Conservation (phyloP, 1,140 invertebrate genomes). For the Gonioctena quinquepunctata region DNA sequence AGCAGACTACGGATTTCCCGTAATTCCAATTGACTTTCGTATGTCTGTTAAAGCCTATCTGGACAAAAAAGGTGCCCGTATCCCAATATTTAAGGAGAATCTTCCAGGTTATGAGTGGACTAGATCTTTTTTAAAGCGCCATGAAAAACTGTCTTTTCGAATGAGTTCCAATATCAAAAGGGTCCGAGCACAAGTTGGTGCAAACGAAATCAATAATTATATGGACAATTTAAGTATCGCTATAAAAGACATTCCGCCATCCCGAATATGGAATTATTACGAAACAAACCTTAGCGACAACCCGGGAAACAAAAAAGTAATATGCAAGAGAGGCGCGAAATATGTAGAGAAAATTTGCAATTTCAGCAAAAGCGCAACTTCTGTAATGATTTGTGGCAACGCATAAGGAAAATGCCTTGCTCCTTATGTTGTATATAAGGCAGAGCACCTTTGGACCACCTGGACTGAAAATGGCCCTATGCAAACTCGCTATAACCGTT, state of each 20-base stretch:
- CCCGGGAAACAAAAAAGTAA: constrained; percentile 47
- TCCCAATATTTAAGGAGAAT: constrained; percentile 9
- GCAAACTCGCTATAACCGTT: constrained; percentile 43
- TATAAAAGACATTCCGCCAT: constrained; percentile 33
- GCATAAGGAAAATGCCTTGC: constrained; percentile 45
- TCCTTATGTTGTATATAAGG: constrained; percentile 53
- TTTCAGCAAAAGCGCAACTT: constrained; percentile 45
- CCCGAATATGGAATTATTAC: constrained; percentile 49
- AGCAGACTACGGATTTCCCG: background rate
- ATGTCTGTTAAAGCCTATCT: background rate
- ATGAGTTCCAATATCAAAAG: constrained; percentile 14
- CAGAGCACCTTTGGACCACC: constrained; percentile 44
- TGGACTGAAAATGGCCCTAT: constrained; percentile 48
- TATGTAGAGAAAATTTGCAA: constrained; percentile 47
- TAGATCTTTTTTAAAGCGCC: background rate
- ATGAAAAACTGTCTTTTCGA: background rate
- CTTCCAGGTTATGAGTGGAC: constrained; percentile 3
- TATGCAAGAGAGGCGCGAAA: constrained; percentile 47
- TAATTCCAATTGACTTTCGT: background rate
- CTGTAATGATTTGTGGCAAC: constrained; percentile 49
- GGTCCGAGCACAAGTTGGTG: background rate
- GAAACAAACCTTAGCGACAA: constrained; percentile 56
- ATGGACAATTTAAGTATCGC: background rate
- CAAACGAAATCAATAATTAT: constrained; percentile 4
- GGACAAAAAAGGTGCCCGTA: background rate